These are phyloP conservation scores for Tortricodes alternella DNA, from an alignment of 2,888 invertebrate species.

Conservation along the genomic window DNA sequence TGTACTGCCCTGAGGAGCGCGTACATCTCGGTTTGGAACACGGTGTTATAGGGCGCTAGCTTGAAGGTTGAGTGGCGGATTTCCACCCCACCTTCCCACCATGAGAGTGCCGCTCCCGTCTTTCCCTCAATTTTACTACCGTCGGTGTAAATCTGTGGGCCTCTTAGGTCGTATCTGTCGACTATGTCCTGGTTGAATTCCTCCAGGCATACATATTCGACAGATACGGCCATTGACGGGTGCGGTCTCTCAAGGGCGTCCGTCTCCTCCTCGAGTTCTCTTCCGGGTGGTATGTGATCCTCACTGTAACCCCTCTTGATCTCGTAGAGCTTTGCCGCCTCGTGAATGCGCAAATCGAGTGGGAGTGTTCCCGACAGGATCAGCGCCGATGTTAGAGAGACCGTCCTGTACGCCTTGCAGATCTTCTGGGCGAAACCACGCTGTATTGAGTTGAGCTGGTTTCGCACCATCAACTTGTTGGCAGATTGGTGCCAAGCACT, in stretches of 20 bases:
- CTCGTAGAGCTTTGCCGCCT: constrained; percentile 7
- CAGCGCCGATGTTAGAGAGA: constrained; percentile 9
- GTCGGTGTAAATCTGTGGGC: not conserved
- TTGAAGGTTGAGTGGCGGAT: constrained; percentile 1
- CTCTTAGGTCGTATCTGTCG: not conserved
- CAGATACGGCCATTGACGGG: too few species aligned
- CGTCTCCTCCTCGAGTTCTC: not conserved
- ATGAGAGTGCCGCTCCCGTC: constrained; percentile 12
- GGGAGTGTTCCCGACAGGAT: constrained; percentile 8
- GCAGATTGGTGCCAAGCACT: too few species aligned
- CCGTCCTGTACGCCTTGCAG: constrained; percentile 11
- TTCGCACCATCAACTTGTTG: too few species aligned
- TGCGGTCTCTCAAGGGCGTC: not conserved
- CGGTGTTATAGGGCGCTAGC: not conserved
- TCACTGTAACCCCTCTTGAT: not conserved
- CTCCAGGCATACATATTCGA: not conserved
- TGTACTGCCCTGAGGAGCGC: not conserved
- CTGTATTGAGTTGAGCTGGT: too few species aligned
- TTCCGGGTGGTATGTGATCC: too few species aligned
- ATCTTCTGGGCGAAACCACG: not conserved
- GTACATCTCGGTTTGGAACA: not conserved
- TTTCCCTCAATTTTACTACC: constrained; percentile 19
- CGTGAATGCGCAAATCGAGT: constrained; percentile 2
- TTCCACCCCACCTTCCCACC: not conserved
- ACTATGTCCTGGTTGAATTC: not conserved